Base-by-base conservation (phyloP, 2,113 vertebrate genomes). In the Zosterops pallidus region DNA sequence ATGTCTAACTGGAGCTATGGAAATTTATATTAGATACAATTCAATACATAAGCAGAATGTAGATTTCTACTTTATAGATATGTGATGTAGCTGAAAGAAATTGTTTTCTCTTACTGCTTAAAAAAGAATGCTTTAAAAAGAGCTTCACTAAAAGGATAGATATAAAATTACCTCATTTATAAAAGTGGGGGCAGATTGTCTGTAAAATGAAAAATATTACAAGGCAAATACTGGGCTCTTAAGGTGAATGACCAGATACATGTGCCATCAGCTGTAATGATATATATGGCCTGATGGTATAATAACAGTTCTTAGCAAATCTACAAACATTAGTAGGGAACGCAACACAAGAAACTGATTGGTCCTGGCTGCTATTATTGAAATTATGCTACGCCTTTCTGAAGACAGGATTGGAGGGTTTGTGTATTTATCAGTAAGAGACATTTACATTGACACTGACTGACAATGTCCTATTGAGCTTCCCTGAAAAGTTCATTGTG, bases 401-500 rank as follows among this genome's bases (percentile, higher is more conserved):
- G 47, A 57, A 65, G 80, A 56, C 4, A 74, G 69, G 47, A 26
- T 67, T 86, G 35, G 13, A 24, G 31, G 18, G 8, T 47, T 79
- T 69, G 35, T 83, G 44, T 68, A 50, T 85, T 96, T 83, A 29
- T 82, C 49, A 47, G 63, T 89, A 41, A 88, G 50, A 89, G 62
- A 76, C 41, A 95, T 77, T 92, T 90, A 64, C 64, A 26, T 69
- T 96, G 90, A 74, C 42, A 44, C 44, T 97, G 96, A 97, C 71
- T 95, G 97, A 96, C 95, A 97, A 23, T 91, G 75, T 90, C 90
- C 85, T 92, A 52, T 96, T 92, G 77, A 93, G 55, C 74, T 95
- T 91, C 63, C 57, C 83, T 94, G 96, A 97, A 97, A 97, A 96
- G 88, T 94, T 97, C 87, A 86, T 93, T 95, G 87, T 94, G 83